A percentile compares a stretch with the other conserved stretches of the same genome.
Conservation (phyloP, 2,113 vertebrate genomes). For the Aspiorhynchus laticeps region DNA sequence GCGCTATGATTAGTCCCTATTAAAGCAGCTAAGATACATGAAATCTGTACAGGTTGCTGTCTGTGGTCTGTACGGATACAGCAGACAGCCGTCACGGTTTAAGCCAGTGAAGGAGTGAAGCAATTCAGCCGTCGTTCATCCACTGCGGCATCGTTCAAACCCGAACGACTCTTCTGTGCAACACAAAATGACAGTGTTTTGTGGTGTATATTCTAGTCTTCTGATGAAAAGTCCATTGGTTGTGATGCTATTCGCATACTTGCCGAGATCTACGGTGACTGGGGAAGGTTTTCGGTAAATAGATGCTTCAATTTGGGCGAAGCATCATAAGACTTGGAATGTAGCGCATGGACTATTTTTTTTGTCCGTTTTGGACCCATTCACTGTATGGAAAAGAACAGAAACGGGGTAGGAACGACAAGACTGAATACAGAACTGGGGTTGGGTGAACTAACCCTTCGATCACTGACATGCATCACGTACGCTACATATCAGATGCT, state of each 20-base stretch:
- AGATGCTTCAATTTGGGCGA: neutral
- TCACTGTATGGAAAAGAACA: neutral
- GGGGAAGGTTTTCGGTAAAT: neutral
- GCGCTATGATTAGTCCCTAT: conserved; percentile 19
- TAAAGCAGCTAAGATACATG: conserved; percentile 21
- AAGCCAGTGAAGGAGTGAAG: conserved; percentile 4
- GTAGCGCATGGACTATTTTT: neutral
- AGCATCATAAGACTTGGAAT: neutral
- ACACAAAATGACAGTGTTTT: neutral
- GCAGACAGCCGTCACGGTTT: neutral
- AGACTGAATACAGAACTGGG: neutral
- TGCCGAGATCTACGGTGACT: neutral
- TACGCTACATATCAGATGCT: neutral
- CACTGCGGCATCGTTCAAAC: neutral
- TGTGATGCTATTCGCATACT: neutral
- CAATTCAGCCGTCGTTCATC: neutral
- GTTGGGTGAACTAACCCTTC: neutral
- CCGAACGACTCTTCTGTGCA: neutral
- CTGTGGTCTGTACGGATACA: neutral
- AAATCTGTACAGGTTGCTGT: conserved; percentile 25
- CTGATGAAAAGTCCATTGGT: neutral
- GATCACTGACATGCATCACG: neutral
- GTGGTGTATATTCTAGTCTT: neutral
- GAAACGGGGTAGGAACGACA: neutral
- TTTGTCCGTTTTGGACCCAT: neutral